Evolutionary conservation across 2,888 invertebrate species (phyloP).

Genomic region (Neocrepidodera transversa): DNA sequence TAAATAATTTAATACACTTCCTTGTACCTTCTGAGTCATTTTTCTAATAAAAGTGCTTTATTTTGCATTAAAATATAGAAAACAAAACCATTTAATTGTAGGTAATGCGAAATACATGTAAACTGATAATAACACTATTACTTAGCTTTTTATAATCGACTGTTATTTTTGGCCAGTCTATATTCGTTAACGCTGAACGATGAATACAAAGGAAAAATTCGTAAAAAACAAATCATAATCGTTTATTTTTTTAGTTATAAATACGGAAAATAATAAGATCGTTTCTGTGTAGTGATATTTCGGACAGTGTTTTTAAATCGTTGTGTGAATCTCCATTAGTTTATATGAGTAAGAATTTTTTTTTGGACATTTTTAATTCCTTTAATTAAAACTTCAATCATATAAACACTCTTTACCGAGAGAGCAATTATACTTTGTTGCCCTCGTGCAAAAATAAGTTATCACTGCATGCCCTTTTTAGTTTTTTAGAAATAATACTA

Average conservation of each 20-base stretch:
- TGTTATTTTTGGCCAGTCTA: slow-evolving; percentile 9
- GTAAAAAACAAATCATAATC: slow-evolving; percentile 5
- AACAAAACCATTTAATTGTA: slow-evolving; percentile 19
- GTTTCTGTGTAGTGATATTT: background rate
- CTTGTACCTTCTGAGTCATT: too few relatives aligned
- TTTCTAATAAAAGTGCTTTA: background rate
- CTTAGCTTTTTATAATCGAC: slow-evolving; percentile 6
- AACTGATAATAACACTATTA: slow-evolving; percentile 4
- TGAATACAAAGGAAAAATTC: background rate
- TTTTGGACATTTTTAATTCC: too few relatives aligned
- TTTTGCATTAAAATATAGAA: too few relatives aligned
- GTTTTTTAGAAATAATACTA: too few relatives aligned
- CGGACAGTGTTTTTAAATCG: background rate
- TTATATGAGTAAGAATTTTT: slow-evolving; percentile 22
- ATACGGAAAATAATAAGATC: background rate
- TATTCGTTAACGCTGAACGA: background rate
- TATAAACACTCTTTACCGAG: too few relatives aligned
- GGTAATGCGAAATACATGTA: slow-evolving; percentile 24
- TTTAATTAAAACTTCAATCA: too few relatives aligned
- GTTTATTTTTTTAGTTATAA: slow-evolving; percentile 1
- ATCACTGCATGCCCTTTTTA: too few relatives aligned
- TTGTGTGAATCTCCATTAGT: background rate
- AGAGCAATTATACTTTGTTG: too few relatives aligned
- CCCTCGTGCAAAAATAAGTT: too few relatives aligned
- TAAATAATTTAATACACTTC: too few relatives aligned